Conservation (phyloP, 2,113 vertebrate species). For the Machaerirhynchus nigripectus region DNA sequence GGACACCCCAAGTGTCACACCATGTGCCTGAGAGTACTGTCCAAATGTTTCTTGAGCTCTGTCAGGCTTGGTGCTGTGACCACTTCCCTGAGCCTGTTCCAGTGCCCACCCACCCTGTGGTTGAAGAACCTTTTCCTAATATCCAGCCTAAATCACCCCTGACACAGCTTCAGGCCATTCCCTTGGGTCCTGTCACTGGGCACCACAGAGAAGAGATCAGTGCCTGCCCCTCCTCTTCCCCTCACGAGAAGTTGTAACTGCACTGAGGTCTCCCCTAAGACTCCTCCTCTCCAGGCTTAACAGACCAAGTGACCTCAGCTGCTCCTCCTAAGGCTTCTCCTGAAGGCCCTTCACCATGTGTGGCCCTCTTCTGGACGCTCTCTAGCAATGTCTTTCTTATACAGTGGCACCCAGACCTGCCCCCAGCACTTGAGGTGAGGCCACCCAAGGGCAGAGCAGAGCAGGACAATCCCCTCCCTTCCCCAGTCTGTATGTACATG, state of each 20-base stretch:
- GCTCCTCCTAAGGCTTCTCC: background rate
- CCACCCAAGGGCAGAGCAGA: background rate
- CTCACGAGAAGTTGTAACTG: background rate
- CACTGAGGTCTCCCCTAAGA: background rate
- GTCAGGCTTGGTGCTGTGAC: background rate
- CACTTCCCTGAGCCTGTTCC: background rate
- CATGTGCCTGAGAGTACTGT: background rate
- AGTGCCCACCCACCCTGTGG: rapidly evolving
- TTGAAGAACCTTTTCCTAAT: background rate
- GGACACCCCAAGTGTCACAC: background rate
- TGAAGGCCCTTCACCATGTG: background rate
- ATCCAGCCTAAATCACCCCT: background rate
- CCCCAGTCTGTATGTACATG: background rate
- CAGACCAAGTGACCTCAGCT: background rate
- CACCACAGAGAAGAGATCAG: background rate
- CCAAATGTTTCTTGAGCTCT: background rate
- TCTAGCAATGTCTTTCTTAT: rapidly evolving
- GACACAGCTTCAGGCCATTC: background rate
- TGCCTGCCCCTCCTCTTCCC: background rate
- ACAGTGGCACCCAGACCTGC: background rate
- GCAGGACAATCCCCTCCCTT: background rate
- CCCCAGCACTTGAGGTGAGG: background rate
- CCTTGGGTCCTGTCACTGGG: background rate
- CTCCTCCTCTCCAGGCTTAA: background rate
- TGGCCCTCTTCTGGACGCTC: background rate